phyloP scores from a whole-genome alignment of 2,797 vertebrate species.

The Lates japonicus region DNA sequence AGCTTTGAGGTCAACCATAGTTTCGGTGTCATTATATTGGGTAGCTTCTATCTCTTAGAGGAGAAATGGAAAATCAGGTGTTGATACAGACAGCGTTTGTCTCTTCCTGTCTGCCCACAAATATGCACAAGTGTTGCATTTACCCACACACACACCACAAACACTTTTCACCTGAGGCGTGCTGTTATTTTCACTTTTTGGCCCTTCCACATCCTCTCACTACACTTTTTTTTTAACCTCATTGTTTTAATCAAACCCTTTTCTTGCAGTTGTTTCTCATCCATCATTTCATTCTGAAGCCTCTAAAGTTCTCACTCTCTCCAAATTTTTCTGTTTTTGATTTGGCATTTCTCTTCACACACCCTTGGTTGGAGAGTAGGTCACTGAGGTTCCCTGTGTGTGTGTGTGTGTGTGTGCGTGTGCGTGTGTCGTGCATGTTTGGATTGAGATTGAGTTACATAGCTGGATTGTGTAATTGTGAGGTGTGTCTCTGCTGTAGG shows the following conservation, averaged over 20 bases:
- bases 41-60: no score
- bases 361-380: constrained; percentile 41
- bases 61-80: no score
- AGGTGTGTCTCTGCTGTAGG: constrained; percentile 75
- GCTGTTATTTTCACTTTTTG: no score
- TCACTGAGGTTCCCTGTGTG: constrained; percentile 53
- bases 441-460: constrained; percentile 80
- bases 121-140: no score
- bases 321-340: constrained; percentile 49
- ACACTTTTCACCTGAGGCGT: no score
- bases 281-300: constrained; percentile 29
- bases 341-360: constrained; percentile 54
- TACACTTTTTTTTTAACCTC: no score
- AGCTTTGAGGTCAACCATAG: no score
- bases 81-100: no score
- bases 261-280: constrained; percentile 1
- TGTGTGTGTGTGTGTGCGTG: constrained; percentile 35
- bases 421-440: constrained; percentile 68
- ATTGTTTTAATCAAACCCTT: background rate
- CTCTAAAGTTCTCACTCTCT: constrained; percentile 13
- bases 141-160: no score
- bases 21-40: no score
- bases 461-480: constrained; percentile 80
- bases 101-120: no score
- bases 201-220: no score